phyloP scores from a whole-genome alignment of 2,888 invertebrate species.

The Drosophila maculinotata region DNA sequence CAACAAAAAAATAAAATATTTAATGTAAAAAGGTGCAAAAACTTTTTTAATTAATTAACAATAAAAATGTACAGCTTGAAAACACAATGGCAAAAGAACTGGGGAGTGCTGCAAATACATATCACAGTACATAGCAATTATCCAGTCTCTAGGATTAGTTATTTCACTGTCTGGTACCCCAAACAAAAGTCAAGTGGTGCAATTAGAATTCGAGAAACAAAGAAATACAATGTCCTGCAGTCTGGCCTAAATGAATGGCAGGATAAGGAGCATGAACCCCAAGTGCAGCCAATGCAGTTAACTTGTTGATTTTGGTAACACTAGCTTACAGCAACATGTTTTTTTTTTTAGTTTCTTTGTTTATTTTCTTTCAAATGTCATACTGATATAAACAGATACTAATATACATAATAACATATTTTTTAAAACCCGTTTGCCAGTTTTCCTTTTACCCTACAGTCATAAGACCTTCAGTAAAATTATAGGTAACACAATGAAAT shows the following conservation, averaged over 20 bases:
- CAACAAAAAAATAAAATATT: constrained; percentile 24
- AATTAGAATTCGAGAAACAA: constrained; percentile 61
- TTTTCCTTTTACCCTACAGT: too few relatives aligned
- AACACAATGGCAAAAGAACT: constrained; percentile 35
- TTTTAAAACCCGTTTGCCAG: too few relatives aligned
- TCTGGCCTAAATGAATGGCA: constrained; percentile 34
- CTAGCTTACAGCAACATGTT: not conserved
- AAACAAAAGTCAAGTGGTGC: constrained; percentile 26
- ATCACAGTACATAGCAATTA: constrained; percentile 12
- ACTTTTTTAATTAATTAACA: constrained; percentile 75
- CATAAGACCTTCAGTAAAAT: too few relatives aligned
- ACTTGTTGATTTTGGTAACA: constrained; percentile 67
- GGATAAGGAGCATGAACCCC: constrained; percentile 4
- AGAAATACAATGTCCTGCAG: constrained; percentile 29
- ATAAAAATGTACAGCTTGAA: constrained; percentile 7
- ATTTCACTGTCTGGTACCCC: constrained; percentile 6
- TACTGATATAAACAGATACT: too few relatives aligned
- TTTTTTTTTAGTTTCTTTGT: too few relatives aligned
- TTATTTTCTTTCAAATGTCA: too few relatives aligned
- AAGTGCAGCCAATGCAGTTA: constrained; percentile 53
- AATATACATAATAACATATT: too few relatives aligned
- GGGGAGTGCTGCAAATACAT: constrained; percentile 4
- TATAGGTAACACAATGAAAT: too few relatives aligned
- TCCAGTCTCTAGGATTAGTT: constrained; percentile 30
- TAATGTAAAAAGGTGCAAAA: constrained; percentile 53